A percentile compares a stretch with the other conserved stretches of the same genome.
Evolutionary conservation across 2,888 invertebrate species (phyloP).

Genomic region (Ophioninae sp.): DNA sequence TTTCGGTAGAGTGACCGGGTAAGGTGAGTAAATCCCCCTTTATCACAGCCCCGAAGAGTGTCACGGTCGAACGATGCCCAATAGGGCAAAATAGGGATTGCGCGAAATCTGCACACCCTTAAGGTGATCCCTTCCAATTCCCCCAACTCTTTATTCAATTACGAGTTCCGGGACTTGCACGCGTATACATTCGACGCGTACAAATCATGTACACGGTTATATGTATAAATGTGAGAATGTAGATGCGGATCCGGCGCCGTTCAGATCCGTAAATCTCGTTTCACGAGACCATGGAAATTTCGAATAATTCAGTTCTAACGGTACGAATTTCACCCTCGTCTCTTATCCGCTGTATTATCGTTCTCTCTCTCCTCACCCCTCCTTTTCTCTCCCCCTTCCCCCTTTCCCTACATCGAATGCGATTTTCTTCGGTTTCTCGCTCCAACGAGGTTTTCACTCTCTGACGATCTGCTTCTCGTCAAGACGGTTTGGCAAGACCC

Average conservation of each 20-base stretch:
- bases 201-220: neutral
- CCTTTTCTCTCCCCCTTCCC: neutral
- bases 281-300: constrained; percentile 56
- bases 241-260: constrained; percentile 30
- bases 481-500: neutral
- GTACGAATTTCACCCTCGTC: constrained; percentile 59
- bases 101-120: constrained; percentile 55
- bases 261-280: constrained; percentile 55
- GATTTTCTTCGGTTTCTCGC: constrained; percentile 52
- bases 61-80: constrained; percentile 49
- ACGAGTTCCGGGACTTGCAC: constrained; percentile 24
- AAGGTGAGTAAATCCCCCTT: constrained; percentile 32
- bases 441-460: neutral
- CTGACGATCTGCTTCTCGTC: constrained; percentile 38
- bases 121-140: constrained; percentile 56
- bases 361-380: neutral
- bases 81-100: constrained; percentile 49
- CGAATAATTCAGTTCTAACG: constrained; percentile 57
- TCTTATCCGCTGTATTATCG: constrained; percentile 7
- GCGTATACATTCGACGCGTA: neutral
- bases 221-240: neutral
- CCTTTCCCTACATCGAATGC: constrained; percentile 18
- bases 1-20: neutral
- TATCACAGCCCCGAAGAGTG: constrained; percentile 25
- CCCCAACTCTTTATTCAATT: constrained; percentile 58